A percentile compares a stretch with the other conserved stretches of the same genome.
Evolutionary conservation across 1,140 invertebrate species (phyloP).

Genomic region (Notospermus geniculatus): DNA sequence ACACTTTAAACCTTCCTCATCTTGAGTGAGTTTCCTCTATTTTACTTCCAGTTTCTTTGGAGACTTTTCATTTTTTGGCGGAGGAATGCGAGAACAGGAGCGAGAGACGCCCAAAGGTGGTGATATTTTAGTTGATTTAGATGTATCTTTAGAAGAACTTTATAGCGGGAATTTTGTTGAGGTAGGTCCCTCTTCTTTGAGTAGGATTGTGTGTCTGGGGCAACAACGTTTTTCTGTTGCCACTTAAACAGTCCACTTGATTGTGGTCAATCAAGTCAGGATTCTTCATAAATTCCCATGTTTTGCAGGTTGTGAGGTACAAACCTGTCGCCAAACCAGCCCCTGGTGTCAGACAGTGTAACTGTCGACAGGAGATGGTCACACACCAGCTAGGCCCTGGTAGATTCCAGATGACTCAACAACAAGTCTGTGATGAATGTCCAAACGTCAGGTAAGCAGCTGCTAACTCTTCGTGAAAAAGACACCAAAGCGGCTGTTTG

Average conservation of each 20-base stretch:
- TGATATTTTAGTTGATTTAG: slow-evolving; percentile 90
- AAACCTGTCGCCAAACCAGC: slow-evolving; percentile 94
- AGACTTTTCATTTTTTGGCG: slow-evolving; percentile 83
- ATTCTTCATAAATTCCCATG: too few species aligned
- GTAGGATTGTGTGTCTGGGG: too few species aligned
- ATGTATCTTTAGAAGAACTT: slow-evolving; percentile 93
- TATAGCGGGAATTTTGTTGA: slow-evolving; percentile 97
- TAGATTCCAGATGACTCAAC: slow-evolving; percentile 98
- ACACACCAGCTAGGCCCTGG: slow-evolving; percentile 95
- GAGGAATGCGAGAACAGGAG: slow-evolving; percentile 61
- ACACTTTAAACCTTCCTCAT: too few species aligned
- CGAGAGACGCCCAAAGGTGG: slow-evolving; percentile 87
- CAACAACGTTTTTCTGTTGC: too few species aligned
- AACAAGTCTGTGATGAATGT: slow-evolving; percentile 98
- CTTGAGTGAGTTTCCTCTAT: not conserved
- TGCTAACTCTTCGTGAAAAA: too few species aligned
- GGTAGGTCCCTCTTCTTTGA: slow-evolving; percentile 61
- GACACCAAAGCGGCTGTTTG: too few species aligned
- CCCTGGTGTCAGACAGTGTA: slow-evolving; percentile 94
- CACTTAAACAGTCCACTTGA: too few species aligned
- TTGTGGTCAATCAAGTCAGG: too few species aligned
- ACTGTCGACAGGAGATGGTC: slow-evolving; percentile 98
- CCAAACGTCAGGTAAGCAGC: slow-evolving; percentile 83
- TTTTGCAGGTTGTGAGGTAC: slow-evolving; percentile 83
- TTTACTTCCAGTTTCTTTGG: slow-evolving; percentile 75